Evolutionary conservation across 2,888 invertebrate species (phyloP), one percentile per base, ranked within the genome.

Genomic region (Pycnomerus fuliginosus): DNA sequence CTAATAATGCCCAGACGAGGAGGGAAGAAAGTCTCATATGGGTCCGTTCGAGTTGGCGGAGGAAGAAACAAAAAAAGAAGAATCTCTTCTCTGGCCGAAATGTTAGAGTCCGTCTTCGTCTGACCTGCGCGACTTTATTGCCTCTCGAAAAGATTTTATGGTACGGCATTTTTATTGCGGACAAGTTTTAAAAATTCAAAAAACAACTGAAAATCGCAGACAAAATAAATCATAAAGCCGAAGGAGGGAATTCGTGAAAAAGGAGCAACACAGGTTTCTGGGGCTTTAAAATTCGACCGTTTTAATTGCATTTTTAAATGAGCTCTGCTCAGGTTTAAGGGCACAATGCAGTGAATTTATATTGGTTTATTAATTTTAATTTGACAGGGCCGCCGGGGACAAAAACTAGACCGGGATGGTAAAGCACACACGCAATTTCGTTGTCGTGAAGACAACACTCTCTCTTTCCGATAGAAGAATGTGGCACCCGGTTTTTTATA

Each of bases 291-390:
- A 59, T 64, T 63, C 61, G 59, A 58, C 60, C 55, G 62, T 67
- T 69, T 69, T 69, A 69, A 70, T 69, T 69, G 68, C 66, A 62
- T 66, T 66, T 65, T 65, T 64, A 65, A 65, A 65, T 65, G 63
- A 65, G 66, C 61, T 55, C 49, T 54, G 50, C n/a, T 31, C 52
- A 54, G 55, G 57, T 58, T 61, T 62, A 57, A 58, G 61, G 60
- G 61, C 59, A 60, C 61, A 60, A 59, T 61, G 60, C 48, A 54
- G 61, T 64, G 71, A 69, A 71, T 71, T 70, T 70, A 71, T 71
- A 71, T 71, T 62, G 71, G 71, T 69, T 70, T 71, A 71, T 71
- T 71, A 71, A 70, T 70, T 70, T 70, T 68, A 69, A 69, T 70
- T 69, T 70, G 58, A 35, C 37, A 30, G 38, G 46, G 27, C 35